A percentile compares a stretch with the other conserved stretches of the same genome.
Conservation (phyloP, 2,888 invertebrate species). For the Branchellion lobata region DNA sequence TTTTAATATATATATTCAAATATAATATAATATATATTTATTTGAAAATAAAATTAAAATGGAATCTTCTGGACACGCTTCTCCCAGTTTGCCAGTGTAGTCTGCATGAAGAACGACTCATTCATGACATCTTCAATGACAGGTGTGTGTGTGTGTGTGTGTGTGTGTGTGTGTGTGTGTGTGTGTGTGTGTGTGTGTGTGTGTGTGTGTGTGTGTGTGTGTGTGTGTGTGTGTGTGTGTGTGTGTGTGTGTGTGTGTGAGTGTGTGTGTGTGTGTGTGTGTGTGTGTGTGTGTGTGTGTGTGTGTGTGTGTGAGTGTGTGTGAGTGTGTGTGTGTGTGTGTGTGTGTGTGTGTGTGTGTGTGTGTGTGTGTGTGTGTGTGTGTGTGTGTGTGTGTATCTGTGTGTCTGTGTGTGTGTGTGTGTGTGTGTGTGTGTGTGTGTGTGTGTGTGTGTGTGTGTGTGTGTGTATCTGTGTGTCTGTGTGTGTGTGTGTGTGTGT, state of each 20-base stretch:
- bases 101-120: conserved; percentile 50
- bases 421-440: conserved; percentile 14
- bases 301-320: conserved; percentile 17
- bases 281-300: conserved; percentile 20
- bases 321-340: conserved; percentile 2
- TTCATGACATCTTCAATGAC: conserved; percentile 50
- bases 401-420: conserved; percentile 24
- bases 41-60: no score
- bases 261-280: conserved; percentile 34
- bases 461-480: conserved; percentile 17
- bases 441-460: conserved; percentile 23
- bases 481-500: conserved; percentile 22
- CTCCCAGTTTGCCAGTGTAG: no score
- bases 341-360: conserved; percentile 1
- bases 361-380: conserved; percentile 20
- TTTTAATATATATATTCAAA: no score
- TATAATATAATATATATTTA: no score
- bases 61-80: no score
- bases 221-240: conserved; percentile 9
- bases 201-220: conserved; percentile 19
- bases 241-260: neutral
- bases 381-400: conserved; percentile 20
- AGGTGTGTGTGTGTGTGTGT: conserved; percentile 23
- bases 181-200: conserved; percentile 39
- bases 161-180: conserved; percentile 8